These are phyloP conservation scores for Mus pahari DNA, from an alignment of 2,113 vertebrate genomes.

Conservation along the genomic window DNA sequence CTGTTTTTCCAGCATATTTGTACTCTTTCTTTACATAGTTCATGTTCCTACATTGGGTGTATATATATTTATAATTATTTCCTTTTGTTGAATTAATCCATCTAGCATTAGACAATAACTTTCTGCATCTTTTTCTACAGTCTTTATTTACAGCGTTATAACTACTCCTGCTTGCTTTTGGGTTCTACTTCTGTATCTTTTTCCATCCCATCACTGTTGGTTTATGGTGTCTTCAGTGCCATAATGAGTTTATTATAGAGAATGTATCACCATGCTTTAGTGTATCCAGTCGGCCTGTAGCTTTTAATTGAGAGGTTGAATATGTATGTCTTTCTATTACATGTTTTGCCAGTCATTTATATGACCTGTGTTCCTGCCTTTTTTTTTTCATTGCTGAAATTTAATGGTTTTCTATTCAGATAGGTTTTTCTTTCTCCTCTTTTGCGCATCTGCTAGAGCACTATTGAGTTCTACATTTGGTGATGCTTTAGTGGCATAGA, in stretches of 20 bases:
- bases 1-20: background rate
- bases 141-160: background rate
- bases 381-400: background rate
- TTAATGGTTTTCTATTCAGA: background rate
- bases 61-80: background rate
- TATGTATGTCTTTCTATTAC: background rate
- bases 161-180: background rate
- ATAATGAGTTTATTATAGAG: background rate
- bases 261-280: background rate
- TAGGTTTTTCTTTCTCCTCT: background rate
- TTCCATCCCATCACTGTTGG: background rate
- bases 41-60: too few relatives aligned
- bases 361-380: background rate
- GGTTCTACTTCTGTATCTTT: background rate
- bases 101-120: background rate
- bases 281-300: background rate
- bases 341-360: background rate
- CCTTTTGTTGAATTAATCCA: background rate
- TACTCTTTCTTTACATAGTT: background rate
- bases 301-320: background rate
- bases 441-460: background rate
- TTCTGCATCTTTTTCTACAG: background rate
- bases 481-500: background rate
- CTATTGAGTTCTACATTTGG: background rate
- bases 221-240: background rate